phyloP scores from a whole-genome alignment of 1,140 invertebrate species.

The Brachionus angularis region DNA sequence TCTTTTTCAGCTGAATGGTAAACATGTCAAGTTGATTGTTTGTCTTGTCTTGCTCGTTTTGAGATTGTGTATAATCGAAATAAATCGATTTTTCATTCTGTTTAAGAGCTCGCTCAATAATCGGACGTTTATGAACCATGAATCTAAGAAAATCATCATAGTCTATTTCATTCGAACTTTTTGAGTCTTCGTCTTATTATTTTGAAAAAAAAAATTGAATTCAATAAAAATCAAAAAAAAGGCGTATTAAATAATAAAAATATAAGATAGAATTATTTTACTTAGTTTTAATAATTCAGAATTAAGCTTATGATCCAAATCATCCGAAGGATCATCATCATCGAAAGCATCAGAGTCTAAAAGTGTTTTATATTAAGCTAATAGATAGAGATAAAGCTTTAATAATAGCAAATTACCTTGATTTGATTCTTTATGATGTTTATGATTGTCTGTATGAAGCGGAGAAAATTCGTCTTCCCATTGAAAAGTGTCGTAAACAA shows the following conservation, averaged over 20 bases:
- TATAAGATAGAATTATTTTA: no score
- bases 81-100: constrained; percentile 24
- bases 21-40: background rate
- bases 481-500: constrained; percentile 40
- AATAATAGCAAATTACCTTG: no score
- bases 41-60: background rate
- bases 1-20: constrained; percentile 20
- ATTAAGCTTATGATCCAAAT: no score
- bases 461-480: constrained; percentile 39
- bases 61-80: constrained; percentile 20
- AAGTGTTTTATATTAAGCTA: no score
- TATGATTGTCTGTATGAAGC: background rate
- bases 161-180: background rate
- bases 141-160: constrained; percentile 16
- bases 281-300: no score
- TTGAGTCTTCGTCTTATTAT: constrained; percentile 7
- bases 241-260: no score
- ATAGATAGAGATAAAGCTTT: no score
- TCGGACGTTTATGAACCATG: constrained; percentile 16
- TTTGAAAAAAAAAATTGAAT: no score
- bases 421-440: background rate
- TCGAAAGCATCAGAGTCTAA: no score
- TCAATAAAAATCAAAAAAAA: no score
- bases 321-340: no score
- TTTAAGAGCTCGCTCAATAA: constrained; percentile 16